Percentiles rank a stretch among this genome's conserved stretches.
These are phyloP conservation scores for Chionomys nivalis DNA, from an alignment of 2,113 vertebrate species.

Conservation along the genomic window DNA sequence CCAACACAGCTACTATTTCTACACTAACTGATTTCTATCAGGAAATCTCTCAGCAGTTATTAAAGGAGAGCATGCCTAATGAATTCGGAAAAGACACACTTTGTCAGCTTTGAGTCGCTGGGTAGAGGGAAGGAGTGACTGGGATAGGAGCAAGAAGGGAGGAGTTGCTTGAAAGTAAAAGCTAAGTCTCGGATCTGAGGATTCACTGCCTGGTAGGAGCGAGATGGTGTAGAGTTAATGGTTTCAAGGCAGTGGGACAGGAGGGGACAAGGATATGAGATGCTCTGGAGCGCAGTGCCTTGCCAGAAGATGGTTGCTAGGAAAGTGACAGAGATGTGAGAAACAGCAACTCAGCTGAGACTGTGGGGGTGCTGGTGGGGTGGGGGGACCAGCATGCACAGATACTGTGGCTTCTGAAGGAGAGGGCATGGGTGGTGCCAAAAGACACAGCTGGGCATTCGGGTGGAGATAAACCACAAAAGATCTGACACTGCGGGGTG, in stretches of 20 bases:
- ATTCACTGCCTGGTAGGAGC: neutral
- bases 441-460: neutral
- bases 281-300: too few relatives aligned
- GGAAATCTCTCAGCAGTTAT: slow-evolving; percentile 54
- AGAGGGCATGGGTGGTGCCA: accelerated
- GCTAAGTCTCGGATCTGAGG: neutral
- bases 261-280: neutral
- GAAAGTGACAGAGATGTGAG: neutral
- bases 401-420: accelerated
- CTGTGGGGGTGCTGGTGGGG: accelerated
- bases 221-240: neutral
- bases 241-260: neutral
- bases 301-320: neutral
- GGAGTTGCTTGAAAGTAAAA: neutral
- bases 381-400: too few relatives aligned
- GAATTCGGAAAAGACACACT: slow-evolving; percentile 23
- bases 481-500: neutral
- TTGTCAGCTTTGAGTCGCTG: slow-evolving; percentile 14
- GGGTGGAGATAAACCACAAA: neutral
- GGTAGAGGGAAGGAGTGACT: neutral
- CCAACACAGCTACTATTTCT: slow-evolving; percentile 61
- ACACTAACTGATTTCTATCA: slow-evolving; percentile 60
- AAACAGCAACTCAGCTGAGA: neutral
- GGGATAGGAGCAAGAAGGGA: neutral
- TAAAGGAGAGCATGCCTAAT: slow-evolving; percentile 54